These are phyloP conservation scores for Pteria penguin DNA, from an alignment of 2,888 invertebrate genomes.

Conservation along the genomic window DNA sequence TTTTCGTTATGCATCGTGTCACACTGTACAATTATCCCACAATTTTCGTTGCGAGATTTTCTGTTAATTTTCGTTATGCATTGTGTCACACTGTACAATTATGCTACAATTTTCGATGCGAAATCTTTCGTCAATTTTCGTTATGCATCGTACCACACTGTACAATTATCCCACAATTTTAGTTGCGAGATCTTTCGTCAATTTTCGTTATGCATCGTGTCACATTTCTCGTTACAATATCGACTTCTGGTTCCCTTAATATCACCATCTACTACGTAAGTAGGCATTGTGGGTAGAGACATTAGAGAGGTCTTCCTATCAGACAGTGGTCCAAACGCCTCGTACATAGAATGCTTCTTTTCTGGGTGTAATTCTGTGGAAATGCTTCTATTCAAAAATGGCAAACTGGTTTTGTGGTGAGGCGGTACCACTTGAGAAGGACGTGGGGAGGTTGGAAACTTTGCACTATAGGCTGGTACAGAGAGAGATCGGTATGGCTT, in stretches of 20 bases:
- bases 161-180: no score
- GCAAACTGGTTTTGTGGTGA: constrained; percentile 1
- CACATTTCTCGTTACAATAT: neutral
- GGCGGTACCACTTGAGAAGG: neutral
- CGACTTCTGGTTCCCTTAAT: neutral
- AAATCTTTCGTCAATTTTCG: no score
- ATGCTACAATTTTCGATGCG: no score
- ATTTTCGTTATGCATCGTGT: neutral
- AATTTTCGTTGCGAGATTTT: no score
- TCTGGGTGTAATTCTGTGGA: constrained; percentile 33
- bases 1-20: no score
- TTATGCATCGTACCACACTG: neutral
- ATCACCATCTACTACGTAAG: neutral
- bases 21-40: no score
- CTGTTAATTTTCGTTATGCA: no score
- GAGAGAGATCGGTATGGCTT: constrained; percentile 33
- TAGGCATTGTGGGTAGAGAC: constrained; percentile 26
- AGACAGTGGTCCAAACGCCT: neutral
- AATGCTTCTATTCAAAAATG: constrained; percentile 15
- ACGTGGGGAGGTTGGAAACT: neutral
- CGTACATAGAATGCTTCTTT: constrained; percentile 17
- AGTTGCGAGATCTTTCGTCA: no score
- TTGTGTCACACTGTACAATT: no score
- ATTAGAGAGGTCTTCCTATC: constrained; percentile 27
- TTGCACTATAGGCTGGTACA: constrained; percentile 21